Evolutionary conservation across 2,113 vertebrate genomes (phyloP), one percentile per base, ranked within the genome.

Genomic region (Rhadina sibilatrix): DNA sequence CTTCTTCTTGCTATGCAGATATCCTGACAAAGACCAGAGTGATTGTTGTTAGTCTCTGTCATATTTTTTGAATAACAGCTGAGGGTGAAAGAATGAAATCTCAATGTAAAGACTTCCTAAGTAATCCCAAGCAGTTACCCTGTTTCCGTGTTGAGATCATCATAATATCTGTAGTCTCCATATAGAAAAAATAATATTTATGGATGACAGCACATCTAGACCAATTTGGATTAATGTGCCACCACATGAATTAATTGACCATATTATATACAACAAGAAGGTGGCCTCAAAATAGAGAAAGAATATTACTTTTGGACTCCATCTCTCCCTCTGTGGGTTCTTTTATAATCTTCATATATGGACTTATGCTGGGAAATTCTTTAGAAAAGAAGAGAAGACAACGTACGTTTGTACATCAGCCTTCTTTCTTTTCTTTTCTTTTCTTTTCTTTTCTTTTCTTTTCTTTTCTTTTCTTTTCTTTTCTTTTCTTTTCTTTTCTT

Each of bases 401-500:
- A 12, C 0, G 0, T 31, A 61, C 10, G 21, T 49, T 38, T 0
- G 0, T 44, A 59, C 5, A 20, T 33, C n/a, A 10, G 11, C 37
- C 17, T 13, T 87, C 74, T 49, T 52, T 4, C 6, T 63, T 63
- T 91, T 52, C 16, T 56, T 15, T 44, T 38, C 37, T 38, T 38
- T 38, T 38, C 10, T 38, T 38, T 57, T 28, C n/a, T n/a, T 49
- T 52, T 4, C 6, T 63, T 63, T 91, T 52, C 16, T 56, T 15
- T 44, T 38, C 37, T 38, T 38, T 38, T 38, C 10, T 38, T 38
- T 57, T 28, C n/a, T n/a, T 49, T 52, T 4, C 6, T 63, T 63
- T 91, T 52, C 16, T 56, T 15, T 44, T 38, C 37, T 38, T 38
- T 38, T 38, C 10, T 38, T 38, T 57, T 28, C n/a, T n/a, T 21